Conservation (phyloP, 2,113 vertebrate species). For the Xyliphius kryptos region DNA sequence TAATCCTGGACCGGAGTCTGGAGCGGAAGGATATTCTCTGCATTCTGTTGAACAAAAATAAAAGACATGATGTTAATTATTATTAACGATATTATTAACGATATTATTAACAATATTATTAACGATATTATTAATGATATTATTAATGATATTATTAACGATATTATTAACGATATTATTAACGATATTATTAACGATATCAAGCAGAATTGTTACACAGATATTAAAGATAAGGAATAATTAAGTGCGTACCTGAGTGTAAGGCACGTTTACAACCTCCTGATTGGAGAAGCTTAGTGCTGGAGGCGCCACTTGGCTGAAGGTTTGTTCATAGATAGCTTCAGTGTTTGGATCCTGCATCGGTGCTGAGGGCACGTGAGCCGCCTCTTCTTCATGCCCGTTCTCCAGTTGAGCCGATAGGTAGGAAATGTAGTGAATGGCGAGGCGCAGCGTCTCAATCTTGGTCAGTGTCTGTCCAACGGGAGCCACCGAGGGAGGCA, state of each 20-base stretch:
- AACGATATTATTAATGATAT: too few species aligned
- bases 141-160: too few species aligned
- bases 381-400: conserved; percentile 52
- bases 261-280: conserved; percentile 15
- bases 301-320: neutral
- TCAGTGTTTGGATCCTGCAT: too few species aligned
- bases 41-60: conserved; percentile 7
- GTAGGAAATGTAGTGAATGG: conserved; percentile 75
- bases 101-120: too few species aligned
- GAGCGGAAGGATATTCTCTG: neutral
- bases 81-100: too few species aligned
- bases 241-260: conserved; percentile 27
- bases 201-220: too few species aligned
- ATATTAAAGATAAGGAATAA: neutral
- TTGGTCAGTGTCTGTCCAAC: conserved; percentile 75
- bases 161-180: too few species aligned
- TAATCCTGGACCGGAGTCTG: conserved; percentile 16
- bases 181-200: too few species aligned
- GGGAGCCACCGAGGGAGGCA: conserved; percentile 73
- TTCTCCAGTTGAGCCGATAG: conserved; percentile 73
- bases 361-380: too few species aligned
- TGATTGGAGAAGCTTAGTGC: conserved; percentile 19
- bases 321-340: too few species aligned
- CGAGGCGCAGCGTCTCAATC: conserved; percentile 76
- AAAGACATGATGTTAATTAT: neutral